These are phyloP conservation scores for Loris lydekkerianus DNA, from an alignment of 2,797 vertebrate genomes.

Conservation along the genomic window DNA sequence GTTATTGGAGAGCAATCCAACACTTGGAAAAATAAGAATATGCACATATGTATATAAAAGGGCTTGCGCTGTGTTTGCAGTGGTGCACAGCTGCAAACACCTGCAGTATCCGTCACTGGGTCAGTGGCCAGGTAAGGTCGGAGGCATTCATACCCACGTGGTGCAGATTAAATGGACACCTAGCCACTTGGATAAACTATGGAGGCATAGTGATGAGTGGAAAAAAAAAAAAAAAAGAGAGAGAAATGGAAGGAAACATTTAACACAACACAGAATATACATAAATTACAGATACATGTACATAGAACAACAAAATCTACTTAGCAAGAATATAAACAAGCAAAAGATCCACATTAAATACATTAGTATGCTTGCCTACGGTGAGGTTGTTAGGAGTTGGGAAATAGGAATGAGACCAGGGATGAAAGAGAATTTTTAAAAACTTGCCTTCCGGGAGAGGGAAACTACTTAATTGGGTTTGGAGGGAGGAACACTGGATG, in stretches of 20 bases:
- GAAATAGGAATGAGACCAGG: neutral
- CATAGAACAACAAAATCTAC: neutral
- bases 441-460: conserved; percentile 62
- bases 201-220: neutral
- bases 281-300: neutral
- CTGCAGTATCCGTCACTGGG: neutral
- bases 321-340: conserved; percentile 44
- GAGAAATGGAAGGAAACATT: neutral
- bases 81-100: neutral
- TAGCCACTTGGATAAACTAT: neutral
- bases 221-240: neutral
- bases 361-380: neutral
- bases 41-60: neutral
- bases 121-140: neutral
- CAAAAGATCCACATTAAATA: conserved; percentile 11
- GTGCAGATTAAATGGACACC: neutral
- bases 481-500: conserved; percentile 64
- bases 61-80: too few species aligned
- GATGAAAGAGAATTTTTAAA: conserved; percentile 28
- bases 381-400: neutral
- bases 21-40: neutral
- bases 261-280: neutral
- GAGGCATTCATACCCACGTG: neutral
- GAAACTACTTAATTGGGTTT: conserved; percentile 79
- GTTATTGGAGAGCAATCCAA: neutral